Evolutionary conservation across 2,888 invertebrate genomes (phyloP).

Genomic region (Gasteruption jaculator): DNA sequence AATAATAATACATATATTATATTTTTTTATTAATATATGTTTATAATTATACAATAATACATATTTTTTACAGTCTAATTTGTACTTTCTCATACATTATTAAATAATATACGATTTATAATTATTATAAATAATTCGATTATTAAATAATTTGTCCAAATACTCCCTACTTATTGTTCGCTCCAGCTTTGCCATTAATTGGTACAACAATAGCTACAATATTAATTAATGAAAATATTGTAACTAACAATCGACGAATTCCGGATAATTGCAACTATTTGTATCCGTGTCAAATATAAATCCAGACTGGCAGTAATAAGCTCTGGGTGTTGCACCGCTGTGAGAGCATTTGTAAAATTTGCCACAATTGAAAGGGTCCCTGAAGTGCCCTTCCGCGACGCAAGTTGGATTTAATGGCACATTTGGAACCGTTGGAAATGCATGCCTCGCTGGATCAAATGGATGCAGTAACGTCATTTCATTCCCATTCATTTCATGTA

Average conservation of each 20-base stretch:
- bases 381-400: conserved; percentile 24
- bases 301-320: conserved; percentile 26
- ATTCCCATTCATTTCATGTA: conserved; percentile 17
- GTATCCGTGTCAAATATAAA: conserved; percentile 26
- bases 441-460: conserved; percentile 27
- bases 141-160: too few relatives aligned
- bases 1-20: too few relatives aligned
- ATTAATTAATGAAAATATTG: too few relatives aligned
- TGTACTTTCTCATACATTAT: too few relatives aligned
- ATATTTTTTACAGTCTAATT: too few relatives aligned
- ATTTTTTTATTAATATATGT: too few relatives aligned
- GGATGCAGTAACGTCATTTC: conserved; percentile 18
- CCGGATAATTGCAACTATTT: conserved; percentile 22
- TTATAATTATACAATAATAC: too few relatives aligned
- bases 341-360: conserved; percentile 31
- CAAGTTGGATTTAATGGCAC: conserved; percentile 29
- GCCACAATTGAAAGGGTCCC: conserved; percentile 33
- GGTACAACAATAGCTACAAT: too few relatives aligned
- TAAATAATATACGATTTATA: too few relatives aligned
- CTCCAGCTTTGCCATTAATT: too few relatives aligned
- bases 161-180: too few relatives aligned
- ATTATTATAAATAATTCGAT: too few relatives aligned
- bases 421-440: conserved; percentile 25
- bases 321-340: conserved; percentile 16
- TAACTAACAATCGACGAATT: conserved; percentile 27